phyloP scores from a whole-genome alignment of 2,797 vertebrate species.

The Peromyscus aztecus region DNA sequence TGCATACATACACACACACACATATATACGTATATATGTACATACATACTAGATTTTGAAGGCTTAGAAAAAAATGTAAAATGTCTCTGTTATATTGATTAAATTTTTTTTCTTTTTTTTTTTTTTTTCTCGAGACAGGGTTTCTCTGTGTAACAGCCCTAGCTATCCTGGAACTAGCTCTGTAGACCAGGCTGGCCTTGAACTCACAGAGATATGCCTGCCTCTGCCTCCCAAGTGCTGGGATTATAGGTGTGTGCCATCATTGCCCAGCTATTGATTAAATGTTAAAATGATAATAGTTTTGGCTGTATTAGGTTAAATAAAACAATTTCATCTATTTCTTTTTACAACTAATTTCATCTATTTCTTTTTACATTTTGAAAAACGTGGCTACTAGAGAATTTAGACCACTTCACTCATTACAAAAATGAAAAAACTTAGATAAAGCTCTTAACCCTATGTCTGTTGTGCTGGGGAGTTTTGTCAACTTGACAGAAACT shows the following conservation, averaged over 20 bases:
- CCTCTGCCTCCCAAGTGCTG: no score
- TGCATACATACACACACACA: neutral
- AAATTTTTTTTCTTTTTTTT: no score
- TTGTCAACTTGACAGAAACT: neutral
- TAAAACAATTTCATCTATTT: conserved; percentile 26
- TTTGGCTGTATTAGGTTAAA: conserved; percentile 49
- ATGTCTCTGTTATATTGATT: neutral
- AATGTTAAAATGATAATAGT: conserved; percentile 57
- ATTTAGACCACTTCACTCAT: conserved; percentile 6
- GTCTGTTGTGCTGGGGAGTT: neutral
- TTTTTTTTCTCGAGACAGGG: no score
- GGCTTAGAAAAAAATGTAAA: conserved; percentile 47
- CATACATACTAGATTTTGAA: conserved; percentile 24
- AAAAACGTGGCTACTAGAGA: conserved; percentile 17
- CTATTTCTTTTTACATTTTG: neutral
- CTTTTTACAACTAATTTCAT: neutral
- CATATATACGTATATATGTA: neutral
- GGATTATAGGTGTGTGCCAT: no score
- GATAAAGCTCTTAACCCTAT: neutral
- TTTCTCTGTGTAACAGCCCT: no score
- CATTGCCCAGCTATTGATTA: conserved; percentile 1
- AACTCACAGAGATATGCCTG: no score
- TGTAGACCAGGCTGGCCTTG: no score
- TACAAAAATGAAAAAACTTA: neutral
- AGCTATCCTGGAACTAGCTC: no score